Percentiles rank a stretch among this genome's conserved stretches.
Evolutionary conservation across 2,113 vertebrate species (phyloP).

Genomic region (Myrmecobius fasciatus): DNA sequence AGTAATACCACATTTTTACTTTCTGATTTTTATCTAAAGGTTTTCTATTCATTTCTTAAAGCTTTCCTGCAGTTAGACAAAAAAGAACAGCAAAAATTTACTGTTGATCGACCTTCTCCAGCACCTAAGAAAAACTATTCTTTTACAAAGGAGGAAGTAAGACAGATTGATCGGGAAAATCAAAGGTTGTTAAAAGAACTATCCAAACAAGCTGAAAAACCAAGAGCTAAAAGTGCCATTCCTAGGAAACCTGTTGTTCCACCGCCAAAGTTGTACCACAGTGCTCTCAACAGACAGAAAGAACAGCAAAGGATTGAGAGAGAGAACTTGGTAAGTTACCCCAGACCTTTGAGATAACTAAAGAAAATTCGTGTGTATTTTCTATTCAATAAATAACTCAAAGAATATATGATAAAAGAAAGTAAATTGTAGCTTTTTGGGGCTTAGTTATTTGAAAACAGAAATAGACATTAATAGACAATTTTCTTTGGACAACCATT

Average conservation of each 20-base stretch:
- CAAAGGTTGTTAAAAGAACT: slow-evolving; percentile 92
- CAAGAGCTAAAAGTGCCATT: slow-evolving; percentile 72
- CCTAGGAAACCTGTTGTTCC: slow-evolving; percentile 76
- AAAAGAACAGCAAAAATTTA: slow-evolving; percentile 80
- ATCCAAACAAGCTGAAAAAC: slow-evolving; percentile 84
- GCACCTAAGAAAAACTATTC: slow-evolving; percentile 91
- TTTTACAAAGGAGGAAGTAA: slow-evolving; percentile 91
- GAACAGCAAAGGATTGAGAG: slow-evolving; percentile 94
- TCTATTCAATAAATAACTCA: background rate
- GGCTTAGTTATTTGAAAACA: slow-evolving; percentile 13
- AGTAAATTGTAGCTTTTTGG: background rate
- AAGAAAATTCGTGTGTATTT: slow-evolving; percentile 35
- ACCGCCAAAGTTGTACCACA: slow-evolving; percentile 86
- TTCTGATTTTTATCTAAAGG: background rate
- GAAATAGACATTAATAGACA: background rate
- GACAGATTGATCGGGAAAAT: slow-evolving; percentile 93
- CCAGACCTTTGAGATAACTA: background rate
- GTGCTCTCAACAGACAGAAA: slow-evolving; percentile 91
- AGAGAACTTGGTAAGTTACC: slow-evolving; percentile 93
- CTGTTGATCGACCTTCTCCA: slow-evolving; percentile 79
- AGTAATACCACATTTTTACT: background rate
- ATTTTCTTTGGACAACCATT: background rate
- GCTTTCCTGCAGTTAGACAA: slow-evolving; percentile 89
- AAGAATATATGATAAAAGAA: background rate
- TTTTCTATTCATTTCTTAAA: slow-evolving; percentile 75